These are phyloP conservation scores for Heteromurus nitidus DNA, from an alignment of 2,888 invertebrate species.

Conservation along the genomic window DNA sequence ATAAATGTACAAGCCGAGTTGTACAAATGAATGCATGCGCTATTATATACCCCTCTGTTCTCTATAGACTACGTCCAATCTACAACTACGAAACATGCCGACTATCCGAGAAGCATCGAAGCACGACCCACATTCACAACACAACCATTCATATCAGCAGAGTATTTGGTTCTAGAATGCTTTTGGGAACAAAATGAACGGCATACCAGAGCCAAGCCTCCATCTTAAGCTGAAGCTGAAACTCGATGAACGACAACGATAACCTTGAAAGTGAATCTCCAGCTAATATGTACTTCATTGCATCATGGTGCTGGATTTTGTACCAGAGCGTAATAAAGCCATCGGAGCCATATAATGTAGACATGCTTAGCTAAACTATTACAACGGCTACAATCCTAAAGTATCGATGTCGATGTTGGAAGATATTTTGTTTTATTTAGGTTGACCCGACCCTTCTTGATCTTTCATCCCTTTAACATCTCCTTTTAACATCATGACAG, in stretches of 20 bases:
- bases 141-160: neutral
- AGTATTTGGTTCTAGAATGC: neutral
- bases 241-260: slow-evolving; percentile 53
- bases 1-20: no score
- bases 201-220: slow-evolving; percentile 27
- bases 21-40: no score
- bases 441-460: no score
- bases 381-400: no score
- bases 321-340: no score
- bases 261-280: slow-evolving; percentile 52
- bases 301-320: no score
- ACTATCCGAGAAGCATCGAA: neutral
- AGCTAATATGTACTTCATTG: neutral
- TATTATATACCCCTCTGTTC: neutral
- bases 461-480: no score
- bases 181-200: neutral
- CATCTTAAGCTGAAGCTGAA: slow-evolving; percentile 31
- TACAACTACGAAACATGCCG: neutral
- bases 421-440: no score
- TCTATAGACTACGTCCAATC: neutral
- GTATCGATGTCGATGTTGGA: no score
- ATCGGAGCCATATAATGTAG: no score
- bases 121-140: neutral
- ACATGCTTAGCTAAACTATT: no score
- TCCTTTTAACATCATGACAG: neutral